Evolutionary conservation across 2,113 vertebrate genomes (phyloP), one percentile per base, ranked within the genome.

Genomic region (Anoura caudifer): DNA sequence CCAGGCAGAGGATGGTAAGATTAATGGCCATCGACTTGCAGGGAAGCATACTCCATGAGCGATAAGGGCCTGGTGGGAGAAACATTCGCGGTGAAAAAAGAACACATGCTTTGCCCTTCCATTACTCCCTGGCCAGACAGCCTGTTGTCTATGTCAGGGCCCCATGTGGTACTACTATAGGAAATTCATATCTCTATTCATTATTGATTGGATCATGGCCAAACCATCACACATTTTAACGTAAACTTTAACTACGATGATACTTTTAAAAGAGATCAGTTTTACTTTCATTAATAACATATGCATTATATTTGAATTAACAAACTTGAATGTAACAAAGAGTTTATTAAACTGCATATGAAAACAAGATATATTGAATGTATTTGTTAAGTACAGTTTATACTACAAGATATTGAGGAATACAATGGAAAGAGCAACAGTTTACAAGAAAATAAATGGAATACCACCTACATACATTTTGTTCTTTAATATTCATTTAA

Each of bases 131-230:
- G 52, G n/a, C 77, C 76, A 84, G 83, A 93, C 13, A 8, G 70
- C 76, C 31, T n/a, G 87, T 14, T 24, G 47, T 67, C 2, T 31
- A 16, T 38, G 47, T 96, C 54, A 56, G 52, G 67, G 19, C 97
- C n/a, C 38, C 36, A 47, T 45, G 14, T 28, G 41, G 77, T 26
- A 15, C 8, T 52, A 1, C 81, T 69, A 20, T 59, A 85, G 65
- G 13, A 96, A 61, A 93, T 89, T 96, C 98, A 96, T 96, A 77
- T 97, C 97, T 97, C 97, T 98, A 93, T 94, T 97, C 93, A 92
- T 95, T 95, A 97, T 87, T 97, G 88, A 96, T 47, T 93, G 72
- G 89, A 17, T 94, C 38, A 79, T 95, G n/a, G 94, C 28, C 56
- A 91, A 67, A 38, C 91, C 79, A 87, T 86, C 76, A 85, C 31